These are phyloP conservation scores for Drosophila leontia DNA, from an alignment of 1,140 invertebrate species.

Conservation along the genomic window DNA sequence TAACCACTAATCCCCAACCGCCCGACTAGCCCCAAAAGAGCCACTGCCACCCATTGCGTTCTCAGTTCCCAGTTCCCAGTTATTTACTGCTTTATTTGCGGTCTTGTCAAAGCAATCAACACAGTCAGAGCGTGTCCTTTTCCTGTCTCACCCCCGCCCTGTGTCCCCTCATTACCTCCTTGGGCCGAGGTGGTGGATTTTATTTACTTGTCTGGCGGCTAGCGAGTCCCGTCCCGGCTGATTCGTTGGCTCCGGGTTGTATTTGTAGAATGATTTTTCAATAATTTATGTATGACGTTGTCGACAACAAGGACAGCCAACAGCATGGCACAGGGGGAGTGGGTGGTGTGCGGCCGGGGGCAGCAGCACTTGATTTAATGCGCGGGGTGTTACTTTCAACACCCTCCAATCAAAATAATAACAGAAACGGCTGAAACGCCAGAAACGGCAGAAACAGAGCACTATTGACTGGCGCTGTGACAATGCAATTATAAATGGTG, in stretches of 20 bases:
- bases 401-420: conserved; percentile 79
- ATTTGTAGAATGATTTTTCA: conserved; percentile 84
- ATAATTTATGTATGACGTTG: conserved; percentile 81
- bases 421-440: conserved; percentile 36
- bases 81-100: conserved; percentile 81
- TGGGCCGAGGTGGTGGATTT: conserved; percentile 66
- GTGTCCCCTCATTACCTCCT: conserved; percentile 5
- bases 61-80: conserved; percentile 43
- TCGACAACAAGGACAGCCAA: conserved; percentile 26
- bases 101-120: conserved; percentile 81
- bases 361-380: conserved; percentile 79
- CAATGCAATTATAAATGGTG: conserved; percentile 85
- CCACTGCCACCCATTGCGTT: conserved; percentile 14
- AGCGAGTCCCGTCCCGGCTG: conserved; percentile 6
- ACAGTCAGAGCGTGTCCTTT: conserved; percentile 57
- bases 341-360: neutral
- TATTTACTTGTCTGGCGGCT: conserved; percentile 63
- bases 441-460: conserved; percentile 34
- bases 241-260: conserved; percentile 51
- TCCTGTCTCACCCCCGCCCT: neutral
- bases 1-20: conserved; percentile 16
- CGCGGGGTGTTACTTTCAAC: conserved; percentile 80
- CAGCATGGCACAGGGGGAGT: neutral
- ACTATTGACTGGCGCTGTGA: conserved; percentile 69
- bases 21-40: neutral